Conservation (phyloP, 92 coral and sea anemone species). For the Phenganax stokvisi region DNA sequence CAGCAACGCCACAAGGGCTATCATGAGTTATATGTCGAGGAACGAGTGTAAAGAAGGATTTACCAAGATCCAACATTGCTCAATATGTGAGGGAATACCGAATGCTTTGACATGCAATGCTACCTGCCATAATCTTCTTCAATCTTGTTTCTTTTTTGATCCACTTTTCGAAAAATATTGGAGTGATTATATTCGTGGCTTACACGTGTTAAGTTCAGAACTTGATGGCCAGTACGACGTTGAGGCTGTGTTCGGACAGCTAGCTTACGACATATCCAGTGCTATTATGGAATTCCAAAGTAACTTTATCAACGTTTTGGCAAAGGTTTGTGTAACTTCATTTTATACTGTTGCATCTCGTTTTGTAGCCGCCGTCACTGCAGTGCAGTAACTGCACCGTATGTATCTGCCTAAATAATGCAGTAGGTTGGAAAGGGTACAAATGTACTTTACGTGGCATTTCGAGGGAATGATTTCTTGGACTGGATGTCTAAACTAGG, state of each 20-base stretch:
- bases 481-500: background rate
- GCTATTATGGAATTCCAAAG: slow-evolving; percentile 24
- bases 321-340: slow-evolving; percentile 8
- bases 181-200: slow-evolving; percentile 7
- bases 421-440: too few relatives aligned
- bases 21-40: background rate
- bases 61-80: slow-evolving; percentile 14
- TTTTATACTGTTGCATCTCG: background rate
- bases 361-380: background rate
- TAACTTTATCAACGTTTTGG: background rate
- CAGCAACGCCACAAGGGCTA: background rate
- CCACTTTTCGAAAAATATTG: slow-evolving; percentile 18
- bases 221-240: slow-evolving; percentile 23
- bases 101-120: slow-evolving; percentile 21
- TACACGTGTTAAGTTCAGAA: background rate
- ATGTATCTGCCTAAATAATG: background rate
- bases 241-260: slow-evolving; percentile 26
- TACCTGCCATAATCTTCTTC: slow-evolving; percentile 21
- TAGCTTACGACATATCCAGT: slow-evolving; percentile 10
- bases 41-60: slow-evolving; percentile 11
- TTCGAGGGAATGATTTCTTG: background rate
- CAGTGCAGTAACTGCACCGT: background rate
- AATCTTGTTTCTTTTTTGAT: background rate
- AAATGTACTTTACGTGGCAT: too few relatives aligned
- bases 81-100: slow-evolving; percentile 25